Percentiles rank a stretch among this genome's conserved stretches.
These are phyloP conservation scores for Girardinichthys multiradiatus DNA, from an alignment of 2,113 vertebrate genomes.

Conservation along the genomic window DNA sequence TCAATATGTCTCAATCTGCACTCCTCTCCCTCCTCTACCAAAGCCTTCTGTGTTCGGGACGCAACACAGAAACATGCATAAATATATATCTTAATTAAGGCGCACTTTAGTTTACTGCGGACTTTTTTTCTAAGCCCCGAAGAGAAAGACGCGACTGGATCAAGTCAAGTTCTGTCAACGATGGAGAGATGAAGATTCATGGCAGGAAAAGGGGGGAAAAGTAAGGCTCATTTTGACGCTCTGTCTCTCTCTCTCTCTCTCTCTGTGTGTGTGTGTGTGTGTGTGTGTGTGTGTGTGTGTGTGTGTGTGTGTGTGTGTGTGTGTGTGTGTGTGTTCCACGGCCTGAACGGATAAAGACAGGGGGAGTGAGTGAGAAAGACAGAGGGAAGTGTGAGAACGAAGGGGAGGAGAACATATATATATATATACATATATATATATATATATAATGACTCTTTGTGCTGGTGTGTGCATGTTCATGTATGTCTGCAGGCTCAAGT, in stretches of 20 bases:
- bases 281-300: constrained; percentile 45
- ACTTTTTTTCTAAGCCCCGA: constrained; percentile 64
- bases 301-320: constrained; percentile 65
- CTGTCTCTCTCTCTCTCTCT: constrained; percentile 38
- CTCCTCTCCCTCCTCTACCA: constrained; percentile 86
- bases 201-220: constrained; percentile 64
- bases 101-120: constrained; percentile 62
- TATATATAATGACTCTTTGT: constrained; percentile 57
- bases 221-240: constrained; percentile 83
- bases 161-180: constrained; percentile 78
- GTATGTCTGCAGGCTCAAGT: constrained; percentile 71
- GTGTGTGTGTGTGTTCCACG: constrained; percentile 68
- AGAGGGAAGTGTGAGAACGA: constrained; percentile 56
- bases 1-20: constrained; percentile 99
- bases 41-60: constrained; percentile 87
- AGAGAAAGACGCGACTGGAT: constrained; percentile 79
- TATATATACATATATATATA: constrained; percentile 36
- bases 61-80: constrained; percentile 73
- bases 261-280: constrained; percentile 22
- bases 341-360: constrained; percentile 62
- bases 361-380: constrained; percentile 66
- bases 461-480: constrained; percentile 37
- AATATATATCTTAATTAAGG: constrained; percentile 68
- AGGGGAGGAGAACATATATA: constrained; percentile 42
- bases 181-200: constrained; percentile 81